These are phyloP conservation scores for Girardinichthys multiradiatus DNA, from an alignment of 2,113 vertebrate genomes.

Conservation along the genomic window DNA sequence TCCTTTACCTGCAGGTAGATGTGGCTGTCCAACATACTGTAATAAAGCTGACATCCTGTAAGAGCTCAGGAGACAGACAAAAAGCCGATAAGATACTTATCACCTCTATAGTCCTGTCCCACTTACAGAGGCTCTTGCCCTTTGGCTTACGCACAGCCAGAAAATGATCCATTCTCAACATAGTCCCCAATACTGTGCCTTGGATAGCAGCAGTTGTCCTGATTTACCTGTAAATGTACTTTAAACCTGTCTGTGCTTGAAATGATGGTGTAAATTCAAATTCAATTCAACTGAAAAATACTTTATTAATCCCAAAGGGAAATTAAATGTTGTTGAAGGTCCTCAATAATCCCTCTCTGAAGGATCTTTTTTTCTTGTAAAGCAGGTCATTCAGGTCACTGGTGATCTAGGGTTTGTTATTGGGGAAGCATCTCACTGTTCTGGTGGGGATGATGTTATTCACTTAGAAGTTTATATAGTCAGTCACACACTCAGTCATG, in stretches of 20 bases:
- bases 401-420: too few species aligned
- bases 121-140: constrained; percentile 45
- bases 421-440: too few species aligned
- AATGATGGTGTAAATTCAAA: background rate
- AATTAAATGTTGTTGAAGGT: too few species aligned
- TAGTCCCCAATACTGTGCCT: constrained; percentile 21
- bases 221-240: constrained; percentile 18
- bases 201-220: constrained; percentile 30
- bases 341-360: too few species aligned
- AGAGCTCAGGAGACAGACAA: constrained; percentile 67
- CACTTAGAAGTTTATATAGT: too few species aligned
- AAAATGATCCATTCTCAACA: constrained; percentile 60
- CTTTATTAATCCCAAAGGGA: too few species aligned
- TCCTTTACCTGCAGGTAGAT: constrained; percentile 59
- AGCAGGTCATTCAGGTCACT: too few species aligned
- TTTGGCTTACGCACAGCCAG: constrained; percentile 54
- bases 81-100: constrained; percentile 77
- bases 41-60: constrained; percentile 58
- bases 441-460: too few species aligned
- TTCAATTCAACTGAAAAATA: too few species aligned
- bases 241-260: constrained; percentile 7
- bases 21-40: constrained; percentile 50
- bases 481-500: too few species aligned
- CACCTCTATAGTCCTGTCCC: constrained; percentile 57
- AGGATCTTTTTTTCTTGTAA: too few species aligned